Base-by-base conservation (phyloP, 1,140 invertebrate genomes). In the Tribolium madens region DNA sequence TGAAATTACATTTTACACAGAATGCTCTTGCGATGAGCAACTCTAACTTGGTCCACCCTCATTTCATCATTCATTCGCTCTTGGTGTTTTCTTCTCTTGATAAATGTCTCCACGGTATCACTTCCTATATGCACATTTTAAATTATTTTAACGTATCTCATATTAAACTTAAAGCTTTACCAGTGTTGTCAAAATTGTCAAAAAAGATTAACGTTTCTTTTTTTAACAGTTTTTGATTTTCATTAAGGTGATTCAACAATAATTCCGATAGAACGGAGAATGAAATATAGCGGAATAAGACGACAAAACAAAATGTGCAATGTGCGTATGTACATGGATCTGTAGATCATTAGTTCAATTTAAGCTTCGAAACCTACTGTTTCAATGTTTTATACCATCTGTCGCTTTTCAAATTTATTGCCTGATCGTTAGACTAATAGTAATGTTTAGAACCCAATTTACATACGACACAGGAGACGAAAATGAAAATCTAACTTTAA, bases 141-240 rank as follows among this genome's bases (percentile, higher is more conserved):
- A 64, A 64, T 64, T 64, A 64, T 64, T 64, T 64, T 64, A 64
- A 64, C 57, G 57, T 26, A 64, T 64, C 31, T 64, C 36, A 42
- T 21, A 64, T 64, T 64, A 64, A 64, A 50, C n/a, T 14, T 33
- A 64, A 64, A 21, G 57, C 26, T 64, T 6, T 33, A 33, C 31
- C 26, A 64, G 12, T 31, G 26, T 36, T 64, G n/a, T 14, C 14
- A 5, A 12, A 64, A 64, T 1, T 64, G 57, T 64, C 57, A 64
- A 64, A 33, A 5, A 64, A 12, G 26, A 33, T 2, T 14, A 64
- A 64, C 18, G 18, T 26, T 21, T 57, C 57, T 64, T 10, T n/a
- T 1, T 64, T 64, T 64, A 12, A 33, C 4, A 13, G 12, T 64
- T 64, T 64, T 64, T 64, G 31, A 64, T 33, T 26, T 3, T 50